Evolutionary conservation across 2,888 invertebrate genomes (phyloP), one percentile per base, ranked within the genome.

Genomic region (Myopa tessellatipennis): DNA sequence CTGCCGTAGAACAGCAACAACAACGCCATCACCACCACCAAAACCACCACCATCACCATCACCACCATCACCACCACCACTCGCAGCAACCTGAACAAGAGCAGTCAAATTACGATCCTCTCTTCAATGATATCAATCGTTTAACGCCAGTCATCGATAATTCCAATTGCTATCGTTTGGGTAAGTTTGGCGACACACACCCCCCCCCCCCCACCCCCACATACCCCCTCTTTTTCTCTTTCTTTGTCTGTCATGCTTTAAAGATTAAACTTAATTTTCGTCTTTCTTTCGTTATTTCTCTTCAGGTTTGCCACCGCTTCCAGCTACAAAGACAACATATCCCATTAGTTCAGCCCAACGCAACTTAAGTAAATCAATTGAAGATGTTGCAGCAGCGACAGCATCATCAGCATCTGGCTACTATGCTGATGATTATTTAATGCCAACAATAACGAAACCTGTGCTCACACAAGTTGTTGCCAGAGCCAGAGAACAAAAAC

Each of bases 41-140:
- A 83, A 4, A 85, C 75, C 75, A 83, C 83, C 74, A 83, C 83
- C n/a, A 84, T 84, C 61, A 84, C 83, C 61, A 80, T 65, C 84
- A 82, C 80, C 84, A 83, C 77, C 84, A 82, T 63, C 79, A 80
- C 73, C 81, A 81, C 76, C 84, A 83, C 70, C 82, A 82, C 82
- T 85, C 83, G 75, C 84, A 82, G 61, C 81, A 81, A 72, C 81
- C 82, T 74, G 82, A 52, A 6, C 80, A 75, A 50, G 80, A 82
- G 55, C 83, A 82, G 75, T 83, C 82, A 52, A 79, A 75, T 4
- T 80, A 81, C 85, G 93, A 94, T 87, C 92, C 93, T 65, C 87
- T 93, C 77, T 89, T 93, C 81, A 92, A 92, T 85, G 92, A 92
- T 86, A 92, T 92, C 84, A 91, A 91, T 88, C 91, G 91, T 75